Evolutionary conservation across 2,113 vertebrate species (phyloP), one percentile per base, ranked within the genome.

Genomic region (Oreochromis tanganicae): DNA sequence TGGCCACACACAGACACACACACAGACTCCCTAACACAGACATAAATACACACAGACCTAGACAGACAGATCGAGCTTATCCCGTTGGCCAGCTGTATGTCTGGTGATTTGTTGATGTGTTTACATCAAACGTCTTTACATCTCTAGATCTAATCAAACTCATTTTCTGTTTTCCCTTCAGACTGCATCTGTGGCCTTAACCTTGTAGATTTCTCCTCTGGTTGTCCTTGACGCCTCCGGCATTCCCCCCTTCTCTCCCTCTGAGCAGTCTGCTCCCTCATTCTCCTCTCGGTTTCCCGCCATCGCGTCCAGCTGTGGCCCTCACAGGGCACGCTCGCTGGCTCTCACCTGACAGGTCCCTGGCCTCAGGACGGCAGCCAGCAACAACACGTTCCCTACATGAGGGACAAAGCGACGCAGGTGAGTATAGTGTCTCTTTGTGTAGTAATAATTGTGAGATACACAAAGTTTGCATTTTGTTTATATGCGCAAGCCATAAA

Each of bases 361-460:
- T 98, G 98, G 99, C 99, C 98, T 96, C 97, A 98, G 93, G 98
- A 99, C 91, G 96, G 96, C 93, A 97, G 95, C 91, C 98, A 98
- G 6, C 96, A 96, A 9, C 97, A 97, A 57, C 97, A 96, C 89
- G 93, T 96, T 86, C 97, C 98, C 82, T 99, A 97, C 96, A 99
- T 99, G 99, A 97, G 97, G 95, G 99, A 99, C 97, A 98, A 99
- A 95, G 97, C 98, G 32, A 99, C 99, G 6, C 99, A 99, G 97
- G 99, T 99, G 95, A 92, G 96, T 81, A 5, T 19, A n/a, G 38
- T 11, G 21, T 19, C 12, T 27, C 5, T 48, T 66, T 75, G 68
- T 75, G 41, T 46, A 27, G 13, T 73, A 27, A 73, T 43, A 73
- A 73, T 73, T 48, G 43, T 27, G 68, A 46, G 68, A 27, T 75